Percentiles rank a stretch among this genome's conserved stretches.
Evolutionary conservation across 2,113 vertebrate genomes (phyloP).

Genomic region (Cyphomyrus plagiostoma): DNA sequence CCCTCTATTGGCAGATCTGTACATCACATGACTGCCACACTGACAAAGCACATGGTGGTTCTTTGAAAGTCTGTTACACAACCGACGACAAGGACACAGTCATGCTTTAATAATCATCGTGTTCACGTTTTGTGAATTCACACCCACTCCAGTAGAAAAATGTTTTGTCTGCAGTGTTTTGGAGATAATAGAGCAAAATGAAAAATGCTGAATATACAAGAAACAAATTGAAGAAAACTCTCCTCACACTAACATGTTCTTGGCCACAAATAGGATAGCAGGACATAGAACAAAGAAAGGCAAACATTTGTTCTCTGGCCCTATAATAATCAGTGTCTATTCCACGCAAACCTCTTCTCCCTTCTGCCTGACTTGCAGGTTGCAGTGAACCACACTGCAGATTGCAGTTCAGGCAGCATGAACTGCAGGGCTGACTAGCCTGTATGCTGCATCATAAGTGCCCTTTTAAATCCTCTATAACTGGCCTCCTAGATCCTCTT

Average conservation of each 20-base stretch:
- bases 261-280: background rate
- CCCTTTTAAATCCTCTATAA: background rate
- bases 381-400: background rate
- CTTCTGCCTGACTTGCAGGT: background rate
- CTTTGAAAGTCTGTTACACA: background rate
- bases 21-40: background rate
- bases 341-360: background rate
- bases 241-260: background rate
- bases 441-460: background rate
- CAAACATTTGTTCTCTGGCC: background rate
- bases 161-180: background rate
- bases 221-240: background rate
- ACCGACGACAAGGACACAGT: background rate
- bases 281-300: background rate
- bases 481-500: background rate
- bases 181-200: background rate
- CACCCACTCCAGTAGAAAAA: background rate
- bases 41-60: background rate
- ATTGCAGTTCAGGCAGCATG: background rate
- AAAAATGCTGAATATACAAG: background rate
- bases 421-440: background rate
- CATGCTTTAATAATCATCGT: background rate
- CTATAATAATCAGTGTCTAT: background rate
- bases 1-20: background rate
- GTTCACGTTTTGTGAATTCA: background rate